phyloP scores from a whole-genome alignment of 1,140 invertebrate species.

The Drosophila watanabei region DNA sequence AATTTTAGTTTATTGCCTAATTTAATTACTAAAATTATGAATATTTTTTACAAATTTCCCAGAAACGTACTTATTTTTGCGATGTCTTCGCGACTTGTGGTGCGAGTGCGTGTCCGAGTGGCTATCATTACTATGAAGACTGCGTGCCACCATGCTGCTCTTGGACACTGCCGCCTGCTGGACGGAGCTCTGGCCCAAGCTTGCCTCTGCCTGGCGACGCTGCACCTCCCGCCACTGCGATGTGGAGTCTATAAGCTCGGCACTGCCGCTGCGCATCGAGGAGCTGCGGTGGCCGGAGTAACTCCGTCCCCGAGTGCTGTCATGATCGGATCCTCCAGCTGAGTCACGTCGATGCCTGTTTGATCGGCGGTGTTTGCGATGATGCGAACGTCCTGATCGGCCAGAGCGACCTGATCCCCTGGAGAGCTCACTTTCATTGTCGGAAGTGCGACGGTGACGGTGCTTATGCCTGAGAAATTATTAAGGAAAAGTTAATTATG shows the following conservation, averaged over 20 bases:
- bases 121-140: conserved; percentile 86
- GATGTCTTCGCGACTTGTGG: conserved; percentile 87
- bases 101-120: conserved; percentile 86
- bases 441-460: conserved; percentile 92
- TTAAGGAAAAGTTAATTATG: neutral
- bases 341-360: conserved; percentile 87
- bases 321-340: conserved; percentile 87
- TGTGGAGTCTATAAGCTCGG: conserved; percentile 94
- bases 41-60: neutral
- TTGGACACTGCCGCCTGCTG: conserved; percentile 90
- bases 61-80: conserved; percentile 88
- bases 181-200: conserved; percentile 86
- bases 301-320: conserved; percentile 85
- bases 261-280: conserved; percentile 79
- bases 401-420: conserved; percentile 92
- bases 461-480: conserved; percentile 89
- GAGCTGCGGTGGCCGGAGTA: conserved; percentile 85
- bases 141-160: conserved; percentile 86
- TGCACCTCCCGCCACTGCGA: conserved; percentile 95
- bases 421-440: conserved; percentile 95
- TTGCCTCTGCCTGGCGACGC: conserved; percentile 89
- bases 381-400: conserved; percentile 88
- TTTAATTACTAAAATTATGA: neutral
- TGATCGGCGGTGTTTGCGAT: conserved; percentile 90
- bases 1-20: neutral